Evolutionary conservation across 2,113 vertebrate species (phyloP).

Genomic region (Caranx ignobilis): DNA sequence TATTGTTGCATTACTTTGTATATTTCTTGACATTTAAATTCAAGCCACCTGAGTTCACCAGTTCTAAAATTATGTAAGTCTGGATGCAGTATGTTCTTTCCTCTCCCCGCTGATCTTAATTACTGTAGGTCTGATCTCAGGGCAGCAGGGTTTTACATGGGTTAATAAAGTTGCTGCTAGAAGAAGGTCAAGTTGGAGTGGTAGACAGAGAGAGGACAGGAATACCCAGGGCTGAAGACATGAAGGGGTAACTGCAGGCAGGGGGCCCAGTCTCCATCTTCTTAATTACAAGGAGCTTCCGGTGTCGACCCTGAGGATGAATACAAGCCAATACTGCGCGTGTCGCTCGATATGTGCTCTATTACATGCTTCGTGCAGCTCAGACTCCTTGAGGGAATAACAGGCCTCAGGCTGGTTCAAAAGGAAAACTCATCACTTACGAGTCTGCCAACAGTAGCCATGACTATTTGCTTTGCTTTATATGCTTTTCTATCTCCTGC

Average conservation of each 20-base stretch:
- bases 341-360: slow-evolving; percentile 24
- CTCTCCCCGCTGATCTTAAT: slow-evolving; percentile 30
- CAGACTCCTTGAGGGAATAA: slow-evolving; percentile 15
- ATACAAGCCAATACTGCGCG: slow-evolving; percentile 29
- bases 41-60: slow-evolving; percentile 4
- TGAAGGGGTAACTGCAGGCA: slow-evolving; percentile 37
- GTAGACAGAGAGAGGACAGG: slow-evolving; percentile 16
- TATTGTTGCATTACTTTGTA: slow-evolving; percentile 16
- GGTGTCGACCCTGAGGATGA: slow-evolving; percentile 44
- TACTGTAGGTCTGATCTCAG: slow-evolving; percentile 20
- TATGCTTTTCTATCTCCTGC: not conserved
- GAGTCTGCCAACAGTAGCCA: slow-evolving; percentile 4
- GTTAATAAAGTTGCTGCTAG: slow-evolving; percentile 38
- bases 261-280: slow-evolving; percentile 38
- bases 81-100: not conserved
- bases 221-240: slow-evolving; percentile 35
- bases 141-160: slow-evolving; percentile 22
- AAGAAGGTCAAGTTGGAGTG: slow-evolving; percentile 48
- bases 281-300: slow-evolving; percentile 58
- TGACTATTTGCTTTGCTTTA: not conserved
- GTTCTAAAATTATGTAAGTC: slow-evolving; percentile 24
- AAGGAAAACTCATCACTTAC: slow-evolving; percentile 29
- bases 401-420: slow-evolving; percentile 3
- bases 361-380: slow-evolving; percentile 13
- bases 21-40: slow-evolving; percentile 62